These are phyloP conservation scores for Microcebus tavaratra DNA, from an alignment of 2,113 vertebrate species.

Conservation along the genomic window DNA sequence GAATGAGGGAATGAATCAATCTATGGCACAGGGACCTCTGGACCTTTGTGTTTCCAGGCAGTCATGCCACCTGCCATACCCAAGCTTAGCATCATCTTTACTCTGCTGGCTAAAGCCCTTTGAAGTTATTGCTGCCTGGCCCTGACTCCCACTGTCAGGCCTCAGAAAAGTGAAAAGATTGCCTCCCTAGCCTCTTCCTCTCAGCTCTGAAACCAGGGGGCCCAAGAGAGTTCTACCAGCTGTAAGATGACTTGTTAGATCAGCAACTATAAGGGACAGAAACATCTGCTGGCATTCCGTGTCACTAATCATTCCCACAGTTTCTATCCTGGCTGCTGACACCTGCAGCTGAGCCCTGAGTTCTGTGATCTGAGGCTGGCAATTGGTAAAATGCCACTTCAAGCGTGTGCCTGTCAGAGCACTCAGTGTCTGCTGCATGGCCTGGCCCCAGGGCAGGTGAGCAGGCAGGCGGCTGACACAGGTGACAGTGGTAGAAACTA, in stretches of 20 bases:
- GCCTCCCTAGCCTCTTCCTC: background rate
- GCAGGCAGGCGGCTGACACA: background rate
- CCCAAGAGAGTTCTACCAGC: slow-evolving; percentile 66
- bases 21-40: background rate
- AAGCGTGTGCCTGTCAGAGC: slow-evolving; percentile 62
- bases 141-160: background rate
- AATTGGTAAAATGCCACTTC: slow-evolving; percentile 71
- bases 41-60: background rate
- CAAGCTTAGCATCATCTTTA: background rate
- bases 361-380: slow-evolving; percentile 71
- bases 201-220: background rate
- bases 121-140: background rate
- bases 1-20: background rate
- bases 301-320: slow-evolving; percentile 78
- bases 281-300: slow-evolving; percentile 80
- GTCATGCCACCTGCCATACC: background rate
- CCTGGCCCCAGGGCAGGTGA: slow-evolving; percentile 46
- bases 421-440: background rate
- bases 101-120: background rate
- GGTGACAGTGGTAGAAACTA: background rate
- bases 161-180: background rate
- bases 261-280: slow-evolving; percentile 76
- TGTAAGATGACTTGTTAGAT: slow-evolving; percentile 80
- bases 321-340: slow-evolving; percentile 71
- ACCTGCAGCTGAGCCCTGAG: slow-evolving; percentile 65